Conservation (phyloP, 2,113 vertebrate species). For the Crypturellus undulatus region DNA sequence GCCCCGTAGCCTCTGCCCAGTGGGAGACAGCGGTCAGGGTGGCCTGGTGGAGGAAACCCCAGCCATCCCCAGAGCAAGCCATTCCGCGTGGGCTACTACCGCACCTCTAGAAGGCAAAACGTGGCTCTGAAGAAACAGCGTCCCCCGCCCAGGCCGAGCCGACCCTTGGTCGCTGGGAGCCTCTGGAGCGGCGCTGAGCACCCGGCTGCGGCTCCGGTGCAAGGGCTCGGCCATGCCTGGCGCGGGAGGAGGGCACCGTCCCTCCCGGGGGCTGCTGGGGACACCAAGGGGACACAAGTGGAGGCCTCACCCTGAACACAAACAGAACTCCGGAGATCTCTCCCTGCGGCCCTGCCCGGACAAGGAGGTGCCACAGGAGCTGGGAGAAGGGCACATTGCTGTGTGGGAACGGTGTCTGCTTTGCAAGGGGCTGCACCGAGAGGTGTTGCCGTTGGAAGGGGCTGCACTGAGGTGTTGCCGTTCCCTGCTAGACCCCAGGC, state of each 20-base stretch:
- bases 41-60: neutral
- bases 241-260: neutral
- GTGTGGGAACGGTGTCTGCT: neutral
- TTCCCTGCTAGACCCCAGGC: neutral
- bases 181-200: neutral
- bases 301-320: neutral
- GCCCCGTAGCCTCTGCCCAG: neutral
- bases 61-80: neutral
- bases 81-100: accelerated
- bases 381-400: accelerated
- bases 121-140: neutral
- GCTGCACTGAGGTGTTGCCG: neutral
- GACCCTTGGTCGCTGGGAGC: neutral
- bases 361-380: neutral
- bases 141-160: neutral
- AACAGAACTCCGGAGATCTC: neutral
- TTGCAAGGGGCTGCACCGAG: neutral
- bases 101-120: neutral
- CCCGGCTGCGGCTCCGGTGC: neutral
- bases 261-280: neutral
- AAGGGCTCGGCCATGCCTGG: neutral
- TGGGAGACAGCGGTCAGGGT: neutral
- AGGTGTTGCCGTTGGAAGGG: no score
- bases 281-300: neutral
- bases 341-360: neutral